Conservation (phyloP, 2,113 vertebrate genomes). For the Mellivora capensis region DNA sequence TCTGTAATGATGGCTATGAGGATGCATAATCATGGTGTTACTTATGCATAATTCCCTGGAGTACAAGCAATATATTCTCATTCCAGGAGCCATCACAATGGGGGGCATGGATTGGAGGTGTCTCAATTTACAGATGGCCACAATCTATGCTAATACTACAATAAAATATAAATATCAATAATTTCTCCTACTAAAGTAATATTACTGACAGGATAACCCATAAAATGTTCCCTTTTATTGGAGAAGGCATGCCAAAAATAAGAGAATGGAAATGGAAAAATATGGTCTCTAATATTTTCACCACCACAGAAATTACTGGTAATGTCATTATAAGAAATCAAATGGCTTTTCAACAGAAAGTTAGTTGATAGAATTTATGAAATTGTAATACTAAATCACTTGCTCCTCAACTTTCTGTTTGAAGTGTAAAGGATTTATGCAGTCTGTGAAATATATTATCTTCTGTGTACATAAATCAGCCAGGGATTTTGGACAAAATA, state of each 20-base stretch:
- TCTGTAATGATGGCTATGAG: not conserved
- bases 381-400: not conserved
- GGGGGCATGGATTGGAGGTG: not conserved
- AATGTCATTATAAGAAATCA: not conserved
- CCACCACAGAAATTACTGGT: not conserved
- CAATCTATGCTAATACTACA: not conserved
- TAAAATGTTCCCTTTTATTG: not conserved
- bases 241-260: not conserved
- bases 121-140: not conserved
- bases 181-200: not conserved
- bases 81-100: not conserved
- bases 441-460: not conserved
- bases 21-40: not conserved
- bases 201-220: not conserved
- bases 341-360: not conserved
- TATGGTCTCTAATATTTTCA: not conserved
- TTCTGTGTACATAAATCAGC: not conserved
- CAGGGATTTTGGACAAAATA: not conserved
- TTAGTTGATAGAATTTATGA: not conserved
- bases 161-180: not conserved
- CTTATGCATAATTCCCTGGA: not conserved
- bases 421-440: not conserved
- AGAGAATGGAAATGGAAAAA: not conserved
- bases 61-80: not conserved
- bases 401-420: not conserved